Percentiles rank a stretch among this genome's conserved stretches.
These are phyloP conservation scores for Arctia plantaginis DNA, from an alignment of 2,888 invertebrate species.

Conservation along the genomic window DNA sequence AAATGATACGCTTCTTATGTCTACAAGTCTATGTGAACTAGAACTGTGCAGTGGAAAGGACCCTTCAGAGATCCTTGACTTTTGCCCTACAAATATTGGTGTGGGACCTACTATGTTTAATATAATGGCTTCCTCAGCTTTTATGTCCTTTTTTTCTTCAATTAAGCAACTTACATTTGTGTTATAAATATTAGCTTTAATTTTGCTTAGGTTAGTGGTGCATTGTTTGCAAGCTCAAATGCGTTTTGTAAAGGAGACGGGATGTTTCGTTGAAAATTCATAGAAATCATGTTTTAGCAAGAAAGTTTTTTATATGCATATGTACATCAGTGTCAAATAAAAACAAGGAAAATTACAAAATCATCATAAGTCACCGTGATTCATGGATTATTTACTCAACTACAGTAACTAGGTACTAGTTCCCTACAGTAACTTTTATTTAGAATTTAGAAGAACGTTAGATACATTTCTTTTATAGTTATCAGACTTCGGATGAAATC, in stretches of 20 bases:
- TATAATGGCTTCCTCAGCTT: constrained; percentile 2
- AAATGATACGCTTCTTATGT: constrained; percentile 38
- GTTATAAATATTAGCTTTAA: neutral
- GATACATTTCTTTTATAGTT: neutral
- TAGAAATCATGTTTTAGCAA: neutral
- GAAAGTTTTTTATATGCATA: neutral
- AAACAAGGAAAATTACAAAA: neutral
- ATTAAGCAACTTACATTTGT: neutral
- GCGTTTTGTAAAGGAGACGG: neutral
- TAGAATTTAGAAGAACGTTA: neutral
- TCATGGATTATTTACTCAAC: neutral
- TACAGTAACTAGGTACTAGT: no score
- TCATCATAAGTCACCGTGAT: neutral
- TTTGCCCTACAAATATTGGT: constrained; percentile 67
- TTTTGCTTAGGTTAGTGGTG: neutral
- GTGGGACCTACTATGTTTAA: constrained; percentile 46
- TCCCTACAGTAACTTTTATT: neutral
- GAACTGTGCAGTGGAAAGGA: constrained; percentile 52
- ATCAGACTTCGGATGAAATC: neutral
- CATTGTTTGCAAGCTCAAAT: neutral
- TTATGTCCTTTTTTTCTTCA: neutral
- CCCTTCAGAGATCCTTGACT: constrained; percentile 59
- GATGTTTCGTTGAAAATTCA: neutral
- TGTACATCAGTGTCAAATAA: neutral
- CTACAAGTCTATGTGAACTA: constrained; percentile 46